Conservation (phyloP, 1,140 invertebrate genomes). For the Muscidifurax raptorellus region DNA sequence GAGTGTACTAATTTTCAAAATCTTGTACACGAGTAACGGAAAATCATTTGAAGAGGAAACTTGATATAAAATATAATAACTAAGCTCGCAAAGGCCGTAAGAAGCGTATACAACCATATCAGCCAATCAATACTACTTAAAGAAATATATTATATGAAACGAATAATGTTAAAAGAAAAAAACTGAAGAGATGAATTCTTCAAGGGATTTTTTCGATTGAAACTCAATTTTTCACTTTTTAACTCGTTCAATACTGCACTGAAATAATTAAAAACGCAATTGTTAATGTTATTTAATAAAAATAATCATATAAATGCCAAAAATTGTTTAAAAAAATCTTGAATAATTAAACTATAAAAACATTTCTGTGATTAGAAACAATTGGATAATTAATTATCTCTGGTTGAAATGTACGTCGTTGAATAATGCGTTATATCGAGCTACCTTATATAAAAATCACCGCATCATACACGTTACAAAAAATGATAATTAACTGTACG, state of each 20-base stretch:
- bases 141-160: background rate
- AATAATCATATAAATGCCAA: background rate
- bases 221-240: slow-evolving; percentile 51
- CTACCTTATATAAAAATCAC: slow-evolving; percentile 11
- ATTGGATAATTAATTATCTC: slow-evolving; percentile 37
- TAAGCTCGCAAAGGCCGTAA: slow-evolving; percentile 1
- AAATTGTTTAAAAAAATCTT: slow-evolving; percentile 32
- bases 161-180: slow-evolving; percentile 6
- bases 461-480: slow-evolving; percentile 1
- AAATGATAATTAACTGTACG: background rate
- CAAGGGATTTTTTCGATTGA: background rate
- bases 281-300: slow-evolving; percentile 46
- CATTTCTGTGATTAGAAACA: slow-evolving; percentile 39
- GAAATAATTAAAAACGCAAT: slow-evolving; percentile 27
- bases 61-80: background rate
- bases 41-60: background rate
- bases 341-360: slow-evolving; percentile 8
- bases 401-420: slow-evolving; percentile 34
- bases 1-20: slow-evolving; percentile 32
- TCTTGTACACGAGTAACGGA: background rate
- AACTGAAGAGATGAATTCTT: slow-evolving; percentile 5
- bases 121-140: slow-evolving; percentile 32
- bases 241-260: slow-evolving; percentile 47
- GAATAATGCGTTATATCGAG: slow-evolving; percentile 4
- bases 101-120: slow-evolving; percentile 35